These are phyloP conservation scores for Laterallus jamaicensis DNA, from an alignment of 2,113 vertebrate genomes.

Conservation along the genomic window DNA sequence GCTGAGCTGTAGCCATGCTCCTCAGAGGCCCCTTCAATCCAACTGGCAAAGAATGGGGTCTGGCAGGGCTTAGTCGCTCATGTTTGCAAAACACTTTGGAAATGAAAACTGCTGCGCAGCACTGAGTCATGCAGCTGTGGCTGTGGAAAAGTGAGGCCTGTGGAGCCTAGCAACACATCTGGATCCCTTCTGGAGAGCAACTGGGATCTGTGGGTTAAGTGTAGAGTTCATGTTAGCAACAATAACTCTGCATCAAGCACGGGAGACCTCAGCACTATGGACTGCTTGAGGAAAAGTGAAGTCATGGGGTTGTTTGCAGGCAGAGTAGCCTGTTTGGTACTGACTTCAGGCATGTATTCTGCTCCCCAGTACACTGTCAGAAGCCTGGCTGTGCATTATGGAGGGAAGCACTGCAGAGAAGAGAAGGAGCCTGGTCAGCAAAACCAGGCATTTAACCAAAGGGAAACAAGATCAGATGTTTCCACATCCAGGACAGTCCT, in stretches of 20 bases:
- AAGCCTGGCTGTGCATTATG: background rate
- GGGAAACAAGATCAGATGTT: background rate
- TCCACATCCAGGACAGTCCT: background rate
- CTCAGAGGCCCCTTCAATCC: constrained; percentile 40
- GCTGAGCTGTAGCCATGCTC: constrained; percentile 1
- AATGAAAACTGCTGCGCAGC: background rate
- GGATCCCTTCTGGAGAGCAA: background rate
- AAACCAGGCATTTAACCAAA: background rate
- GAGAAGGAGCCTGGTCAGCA: background rate
- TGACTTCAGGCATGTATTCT: background rate
- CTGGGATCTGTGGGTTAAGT: background rate
- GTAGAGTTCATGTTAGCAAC: background rate
- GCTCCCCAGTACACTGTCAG: background rate
- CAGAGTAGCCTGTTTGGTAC: background rate
- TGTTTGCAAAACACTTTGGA: constrained; percentile 23
- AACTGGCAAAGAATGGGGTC: constrained; percentile 10
- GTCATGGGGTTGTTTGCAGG: background rate
- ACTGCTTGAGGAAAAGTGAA: background rate
- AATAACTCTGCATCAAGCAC: background rate
- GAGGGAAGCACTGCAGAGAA: background rate
- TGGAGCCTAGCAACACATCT: background rate
- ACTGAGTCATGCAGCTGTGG: constrained; percentile 40
- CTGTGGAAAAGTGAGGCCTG: background rate
- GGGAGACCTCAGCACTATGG: background rate
- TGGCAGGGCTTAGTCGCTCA: constrained; percentile 26